A percentile compares a stretch with the other conserved stretches of the same genome.
These are phyloP conservation scores for Arctia plantaginis DNA, from an alignment of 2,888 invertebrate genomes.

Conservation along the genomic window DNA sequence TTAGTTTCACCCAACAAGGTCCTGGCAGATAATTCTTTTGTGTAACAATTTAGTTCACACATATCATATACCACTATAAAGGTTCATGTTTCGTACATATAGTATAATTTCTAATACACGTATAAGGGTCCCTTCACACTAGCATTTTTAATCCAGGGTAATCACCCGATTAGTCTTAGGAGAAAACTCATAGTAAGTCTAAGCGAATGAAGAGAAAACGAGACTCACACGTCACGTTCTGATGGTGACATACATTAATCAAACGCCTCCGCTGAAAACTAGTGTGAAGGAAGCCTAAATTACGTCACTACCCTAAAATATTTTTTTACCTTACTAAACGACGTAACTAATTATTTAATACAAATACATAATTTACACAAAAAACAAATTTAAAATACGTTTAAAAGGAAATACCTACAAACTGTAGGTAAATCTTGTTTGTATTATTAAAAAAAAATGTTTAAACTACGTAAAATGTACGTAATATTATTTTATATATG, in stretches of 20 bases:
- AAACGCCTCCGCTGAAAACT: not conserved
- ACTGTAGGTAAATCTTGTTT: not conserved
- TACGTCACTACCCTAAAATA: not conserved
- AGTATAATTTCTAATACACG: not conserved
- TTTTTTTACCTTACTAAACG: not conserved
- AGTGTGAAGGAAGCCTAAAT: not conserved
- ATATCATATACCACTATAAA: not conserved
- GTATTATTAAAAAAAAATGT: not conserved
- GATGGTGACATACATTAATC: not conserved
- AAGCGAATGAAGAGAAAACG: no score
- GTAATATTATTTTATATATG: no score
- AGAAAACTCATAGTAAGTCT: no score
- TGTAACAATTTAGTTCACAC: not conserved
- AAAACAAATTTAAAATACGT: not conserved
- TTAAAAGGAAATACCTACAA: not conserved
- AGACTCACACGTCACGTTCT: not conserved
- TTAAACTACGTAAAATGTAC: not conserved
- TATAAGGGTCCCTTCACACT: not conserved
- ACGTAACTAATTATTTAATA: not conserved
- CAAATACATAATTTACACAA: not conserved
- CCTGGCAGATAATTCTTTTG: not conserved
- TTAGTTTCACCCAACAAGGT: not conserved
- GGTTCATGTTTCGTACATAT: not conserved
- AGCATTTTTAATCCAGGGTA: not conserved
- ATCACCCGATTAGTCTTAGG: not conserved